Percentiles rank a stretch among this genome's conserved stretches.
Conservation (phyloP, 2,888 invertebrate species). For the Anaspis maculata region DNA sequence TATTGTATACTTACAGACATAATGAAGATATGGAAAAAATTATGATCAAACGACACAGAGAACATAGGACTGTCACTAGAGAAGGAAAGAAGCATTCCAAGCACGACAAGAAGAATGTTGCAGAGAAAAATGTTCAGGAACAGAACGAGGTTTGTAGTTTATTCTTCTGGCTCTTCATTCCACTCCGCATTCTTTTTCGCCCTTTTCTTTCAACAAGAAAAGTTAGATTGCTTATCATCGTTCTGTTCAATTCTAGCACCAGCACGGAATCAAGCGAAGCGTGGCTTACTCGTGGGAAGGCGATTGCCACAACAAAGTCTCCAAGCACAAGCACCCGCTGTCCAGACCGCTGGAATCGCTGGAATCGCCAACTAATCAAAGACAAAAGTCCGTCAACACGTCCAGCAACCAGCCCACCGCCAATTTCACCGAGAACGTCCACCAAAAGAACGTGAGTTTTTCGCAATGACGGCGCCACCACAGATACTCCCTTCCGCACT, state of each 20-base stretch:
- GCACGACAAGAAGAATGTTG: conserved; percentile 24
- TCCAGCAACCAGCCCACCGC: too few relatives aligned
- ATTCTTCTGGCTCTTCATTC: too few relatives aligned
- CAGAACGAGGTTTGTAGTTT: background rate
- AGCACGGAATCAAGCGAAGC: conserved; percentile 54
- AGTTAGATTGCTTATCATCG: too few relatives aligned
- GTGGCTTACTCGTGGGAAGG: conserved; percentile 55
- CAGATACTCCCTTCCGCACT: too few relatives aligned
- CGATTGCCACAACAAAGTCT: conserved; percentile 48
- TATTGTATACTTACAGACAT: too few relatives aligned
- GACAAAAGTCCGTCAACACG: too few relatives aligned
- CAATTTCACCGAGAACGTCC: background rate
- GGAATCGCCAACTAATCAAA: too few relatives aligned
- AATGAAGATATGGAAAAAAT: conserved; percentile 77
- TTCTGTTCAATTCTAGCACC: conserved; percentile 16
- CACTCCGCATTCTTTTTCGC: background rate
- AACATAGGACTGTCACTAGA: conserved; percentile 47
- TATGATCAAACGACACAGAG: conserved; percentile 62
- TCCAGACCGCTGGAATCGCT: too few relatives aligned
- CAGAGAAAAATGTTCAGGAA: conserved; percentile 7
- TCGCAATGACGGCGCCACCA: too few relatives aligned
- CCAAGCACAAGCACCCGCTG: conserved; percentile 46
- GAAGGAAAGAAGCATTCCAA: conserved; percentile 29
- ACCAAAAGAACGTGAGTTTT: background rate
- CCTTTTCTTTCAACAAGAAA: background rate